These are phyloP conservation scores for Orthonychiurus folsomi DNA, from an alignment of 2,888 invertebrate genomes.

Conservation along the genomic window DNA sequence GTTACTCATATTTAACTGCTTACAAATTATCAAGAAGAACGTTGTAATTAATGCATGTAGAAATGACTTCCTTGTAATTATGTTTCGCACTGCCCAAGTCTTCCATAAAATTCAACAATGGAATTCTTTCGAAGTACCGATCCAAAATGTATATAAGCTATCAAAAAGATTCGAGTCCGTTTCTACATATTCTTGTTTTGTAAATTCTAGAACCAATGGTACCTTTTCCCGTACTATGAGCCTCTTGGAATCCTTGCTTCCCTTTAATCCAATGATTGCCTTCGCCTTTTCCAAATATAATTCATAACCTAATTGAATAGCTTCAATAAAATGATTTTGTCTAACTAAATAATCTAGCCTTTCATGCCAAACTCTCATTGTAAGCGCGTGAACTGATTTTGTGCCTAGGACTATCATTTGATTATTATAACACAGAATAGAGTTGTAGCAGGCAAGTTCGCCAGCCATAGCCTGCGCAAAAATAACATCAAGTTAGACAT, in stretches of 20 bases:
- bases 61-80: conserved; percentile 36
- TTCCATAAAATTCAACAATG: conserved; percentile 35
- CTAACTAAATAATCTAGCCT: conserved; percentile 48
- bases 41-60: conserved; percentile 42
- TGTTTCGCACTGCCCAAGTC: conserved; percentile 37
- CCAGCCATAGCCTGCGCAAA: conserved; percentile 56
- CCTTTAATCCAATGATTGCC: conserved; percentile 53
- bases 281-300: conserved; percentile 57
- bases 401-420: conserved; percentile 63
- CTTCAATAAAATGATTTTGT: conserved; percentile 52
- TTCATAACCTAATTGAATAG: conserved; percentile 52
- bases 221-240: conserved; percentile 46
- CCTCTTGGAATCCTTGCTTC: conserved; percentile 47
- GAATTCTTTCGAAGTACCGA: conserved; percentile 42
- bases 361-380: conserved; percentile 49
- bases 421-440: conserved; percentile 57
- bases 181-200: not conserved
- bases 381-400: conserved; percentile 53
- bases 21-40: conserved; percentile 47
- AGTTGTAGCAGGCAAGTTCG: conserved; percentile 66
- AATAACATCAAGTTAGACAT: conserved; percentile 16
- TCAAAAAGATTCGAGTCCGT: conserved; percentile 14
- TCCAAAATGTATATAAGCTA: conserved; percentile 43
- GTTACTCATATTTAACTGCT: no score
- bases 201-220: conserved; percentile 38